A percentile compares a stretch with the other conserved stretches of the same genome.
Evolutionary conservation across 2,888 invertebrate species (phyloP).

Genomic region (Rhorus exstirpatorius): DNA sequence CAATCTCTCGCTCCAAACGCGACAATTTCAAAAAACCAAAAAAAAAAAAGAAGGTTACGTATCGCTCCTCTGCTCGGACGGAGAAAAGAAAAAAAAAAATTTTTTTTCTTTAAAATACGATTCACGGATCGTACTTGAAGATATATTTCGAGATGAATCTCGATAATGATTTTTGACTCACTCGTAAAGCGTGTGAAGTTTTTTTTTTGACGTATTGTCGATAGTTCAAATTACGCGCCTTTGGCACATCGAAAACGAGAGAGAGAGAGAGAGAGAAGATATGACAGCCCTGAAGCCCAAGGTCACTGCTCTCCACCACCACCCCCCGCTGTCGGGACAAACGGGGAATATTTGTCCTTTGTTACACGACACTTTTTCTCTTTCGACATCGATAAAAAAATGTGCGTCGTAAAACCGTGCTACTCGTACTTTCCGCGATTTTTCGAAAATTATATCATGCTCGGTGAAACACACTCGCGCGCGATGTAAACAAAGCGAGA

Average conservation of each 20-base stretch:
- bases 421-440: slow-evolving; percentile 29
- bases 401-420: slow-evolving; percentile 3
- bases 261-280: slow-evolving; percentile 72
- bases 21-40: slow-evolving; percentile 4
- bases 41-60: not conserved
- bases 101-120: not conserved
- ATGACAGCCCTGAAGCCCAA: slow-evolving; percentile 82
- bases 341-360: slow-evolving; percentile 74
- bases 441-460: slow-evolving; percentile 65
- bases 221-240: slow-evolving; percentile 79
- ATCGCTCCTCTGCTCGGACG: not conserved
- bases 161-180: slow-evolving; percentile 30
- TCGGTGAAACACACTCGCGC: slow-evolving; percentile 66
- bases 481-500: slow-evolving; percentile 84
- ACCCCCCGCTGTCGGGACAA: slow-evolving; percentile 60
- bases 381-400: slow-evolving; percentile 24
- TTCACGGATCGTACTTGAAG: not conserved
- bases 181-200: slow-evolving; percentile 2
- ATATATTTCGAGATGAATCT: not conserved
- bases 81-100: not conserved
- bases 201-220: not conserved
- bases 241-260: slow-evolving; percentile 55
- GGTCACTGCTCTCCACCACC: slow-evolving; percentile 82
- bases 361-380: slow-evolving; percentile 45
- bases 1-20: not conserved